Conservation (phyloP, 2,797 vertebrate species). For the Fringilla coelebs region DNA sequence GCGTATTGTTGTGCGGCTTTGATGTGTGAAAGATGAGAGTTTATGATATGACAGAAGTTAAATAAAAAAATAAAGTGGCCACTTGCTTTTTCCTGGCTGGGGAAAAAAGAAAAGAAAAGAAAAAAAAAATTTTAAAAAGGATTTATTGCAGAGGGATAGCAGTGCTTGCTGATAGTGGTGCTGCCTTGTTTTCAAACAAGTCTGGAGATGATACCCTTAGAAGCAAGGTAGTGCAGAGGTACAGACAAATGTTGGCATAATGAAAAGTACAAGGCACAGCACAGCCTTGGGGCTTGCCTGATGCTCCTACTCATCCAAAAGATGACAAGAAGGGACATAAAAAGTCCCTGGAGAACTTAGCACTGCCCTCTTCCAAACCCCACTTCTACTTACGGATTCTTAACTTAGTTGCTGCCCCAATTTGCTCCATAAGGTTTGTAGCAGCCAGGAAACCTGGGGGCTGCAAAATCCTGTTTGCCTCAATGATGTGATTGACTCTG, state of each 20-base stretch:
- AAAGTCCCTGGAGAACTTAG: neutral
- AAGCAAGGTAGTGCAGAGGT: neutral
- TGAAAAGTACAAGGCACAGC: neutral
- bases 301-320: neutral
- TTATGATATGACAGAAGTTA: constrained; percentile 72
- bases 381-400: neutral
- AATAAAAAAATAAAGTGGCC: constrained; percentile 67
- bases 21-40: constrained; percentile 94
- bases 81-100: constrained; percentile 59
- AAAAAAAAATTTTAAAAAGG: neutral
- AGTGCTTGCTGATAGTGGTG: neutral
- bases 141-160: constrained; percentile 7
- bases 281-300: neutral
- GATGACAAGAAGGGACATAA: neutral
- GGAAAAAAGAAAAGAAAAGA: neutral
- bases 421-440: neutral
- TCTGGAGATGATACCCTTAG: neutral
- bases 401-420: neutral
- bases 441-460: neutral
- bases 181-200: constrained; percentile 8
- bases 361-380: neutral
- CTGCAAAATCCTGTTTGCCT: neutral
- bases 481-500: accelerated
- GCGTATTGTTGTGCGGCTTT: constrained; percentile 84
- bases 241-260: neutral